Base-by-base conservation (phyloP, 2,797 vertebrate genomes). In the Eidolon dupreanum region DNA sequence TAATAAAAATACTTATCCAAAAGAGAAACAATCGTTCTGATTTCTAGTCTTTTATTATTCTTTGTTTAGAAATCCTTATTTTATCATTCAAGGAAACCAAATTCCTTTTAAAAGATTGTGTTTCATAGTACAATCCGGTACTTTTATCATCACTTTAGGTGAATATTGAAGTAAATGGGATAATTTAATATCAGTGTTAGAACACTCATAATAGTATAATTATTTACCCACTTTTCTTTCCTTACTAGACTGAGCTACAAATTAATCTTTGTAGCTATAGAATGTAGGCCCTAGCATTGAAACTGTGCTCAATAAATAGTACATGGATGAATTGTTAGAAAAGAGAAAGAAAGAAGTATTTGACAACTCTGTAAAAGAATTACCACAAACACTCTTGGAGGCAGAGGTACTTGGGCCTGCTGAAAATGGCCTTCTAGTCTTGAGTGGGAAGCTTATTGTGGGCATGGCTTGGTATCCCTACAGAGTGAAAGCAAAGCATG, bases 41-140 rank as follows among this genome's bases (percentile, higher is more conserved):
- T 70, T 41, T 90, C 63, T 24, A 71, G 24, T 93, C 65, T 93
- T 63, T 88, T 70, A 31, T 86, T 95, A 38, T 86, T 83, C 7
- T 92, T 92, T 70, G 36, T 71, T 92, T 28, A 78, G 17, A 95
- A 96, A 77, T 65, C 19, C 31, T 92, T 82, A 36, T 90, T 97
- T 68, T 92, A 61, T 68, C 36, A 68, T 77, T 83, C 20, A 88
- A 65, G 63, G 68, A 83, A 88, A 94, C 11, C 51, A 89, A 66
- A 79, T 70, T 36, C 38, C 74, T 87, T 87, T 63, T 70, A 75
- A 16, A 93, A 88, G 31, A 90, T 49, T 94, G 0, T 61, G 22
- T 88, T 86, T 77, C 31, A 61, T 71, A 77, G 46, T 96, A 75
- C 31, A 82, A n/a, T 82, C 33, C n/a, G 68, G 75, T 59, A 68